Evolutionary conservation across 1,140 invertebrate genomes (phyloP), one percentile per base, ranked within the genome.

Genomic region (Lordiphosa clarofinis): DNA sequence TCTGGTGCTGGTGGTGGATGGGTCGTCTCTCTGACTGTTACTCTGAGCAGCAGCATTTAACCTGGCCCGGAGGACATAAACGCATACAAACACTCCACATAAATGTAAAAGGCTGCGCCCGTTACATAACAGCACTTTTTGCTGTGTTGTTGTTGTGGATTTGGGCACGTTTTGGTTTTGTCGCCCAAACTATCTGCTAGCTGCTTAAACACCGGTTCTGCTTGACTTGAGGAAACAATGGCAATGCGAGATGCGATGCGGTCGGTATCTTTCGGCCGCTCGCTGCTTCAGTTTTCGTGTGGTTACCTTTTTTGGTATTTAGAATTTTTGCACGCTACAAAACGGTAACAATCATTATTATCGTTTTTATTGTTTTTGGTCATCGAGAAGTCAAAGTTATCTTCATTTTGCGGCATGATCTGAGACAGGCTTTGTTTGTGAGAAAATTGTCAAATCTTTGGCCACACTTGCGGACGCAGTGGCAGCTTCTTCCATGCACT

Each of bases 61-160:
- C 62, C 62, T 59, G 57, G 56, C 43, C 43, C 31, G 19, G 43
- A 66, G 46, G 56, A 55, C 28, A 31, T 15, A 48, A 11, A 59
- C 47, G 35, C 11, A 46, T 44, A 53, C 21, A 38, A 48, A 58
- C 38, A 21, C 50, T 53, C 37, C 19, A 60, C 61, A 67, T 78
- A 60, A 53, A 44, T 70, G 78, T 66, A 65, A 73, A 62, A 78
- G 73, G 70, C 75, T 81, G 75, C 55, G 31, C 61, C 75, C 74
- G 74, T 79, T 79, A 79, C 59, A 70, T 73, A 73, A 79, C 74
- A 66, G 57, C 73, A 74, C 71, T 70, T 70, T 70, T 66, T 39
- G 62, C 38, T 21, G 71, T 53, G 61, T 46, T 57, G 48, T 15
- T 50, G 61, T 48, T 65, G 61, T 66, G 66, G 56, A 56, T 62